Evolutionary conservation across 2,113 vertebrate genomes (phyloP), one percentile per base, ranked within the genome.

Genomic region (Hippocampus barbouri): DNA sequence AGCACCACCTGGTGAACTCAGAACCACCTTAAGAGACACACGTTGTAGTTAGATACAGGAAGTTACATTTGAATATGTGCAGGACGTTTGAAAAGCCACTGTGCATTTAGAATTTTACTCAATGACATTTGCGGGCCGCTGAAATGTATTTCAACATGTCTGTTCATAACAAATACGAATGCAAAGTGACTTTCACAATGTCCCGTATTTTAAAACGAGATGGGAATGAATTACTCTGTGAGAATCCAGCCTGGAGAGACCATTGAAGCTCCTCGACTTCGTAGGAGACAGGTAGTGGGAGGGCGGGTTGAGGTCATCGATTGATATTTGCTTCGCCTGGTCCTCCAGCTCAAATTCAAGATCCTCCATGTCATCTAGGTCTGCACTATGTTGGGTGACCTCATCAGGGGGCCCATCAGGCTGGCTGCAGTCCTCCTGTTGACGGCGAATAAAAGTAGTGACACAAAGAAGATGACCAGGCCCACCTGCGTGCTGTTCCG

Each of bases 281-380:
- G 27, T 18, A 30, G 59, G 86, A 53, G 87, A 78, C 49, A 87
- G 43, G 68, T 87, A 92, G n/a, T 74, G 81, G 73, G 73, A 88
- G 47, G 27, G 83, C 72, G 56, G 80, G 72, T 69, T n/a, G 59
- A 88, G 56, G 18, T 76, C 77, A 25, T 92, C 91, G 41, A 88
- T 85, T 12, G 88, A 77, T 0, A 64, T 80, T 18, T 81, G 83
- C 0, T 78, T 83, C 66, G 87, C 92, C 53, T 89, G 83, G n/a
- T 93, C 91, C 67, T 93, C 93, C n/a, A 91, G 79, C 8, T 92
- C 92, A 30, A 88, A 78, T 53, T 94, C 93, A 79, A 94, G 82
- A 65, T 93, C 91, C 15, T 69, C 68, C 65, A 93, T 74, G 63
- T 93, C 91, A 0, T 94, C 93, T 75, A 94, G 88, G 76, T 95